Base-by-base conservation (phyloP, 2,113 vertebrate genomes). In the Labeo rohita region DNA sequence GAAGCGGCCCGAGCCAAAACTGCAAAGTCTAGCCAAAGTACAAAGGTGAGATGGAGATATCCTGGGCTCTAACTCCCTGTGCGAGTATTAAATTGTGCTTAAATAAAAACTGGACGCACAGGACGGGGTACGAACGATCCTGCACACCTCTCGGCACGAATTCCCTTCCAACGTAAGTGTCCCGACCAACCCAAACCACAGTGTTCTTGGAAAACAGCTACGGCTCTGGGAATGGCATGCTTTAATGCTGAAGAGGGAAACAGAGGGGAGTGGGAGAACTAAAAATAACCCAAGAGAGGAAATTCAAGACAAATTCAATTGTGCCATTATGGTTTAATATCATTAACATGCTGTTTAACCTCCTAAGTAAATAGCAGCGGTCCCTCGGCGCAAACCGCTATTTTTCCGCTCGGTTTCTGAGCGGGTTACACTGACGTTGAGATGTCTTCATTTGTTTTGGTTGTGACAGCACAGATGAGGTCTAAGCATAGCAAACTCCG, bases 271-370 rank as follows among this genome's bases (percentile, higher is more conserved):
- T 13, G 0, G 74, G 84, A 72, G 59, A 45, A 65, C 83, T 87
- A 73, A 89, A 90, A 92, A 89, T 85, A 59, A 87, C 63, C 82
- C 78, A 76, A 87, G 63, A 52, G 84, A 89, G 65, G 80, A 89
- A 63, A 15, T 68, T 34, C 8, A 49, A 80, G 81, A 82, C 80
- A 84, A 90, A 92, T 89, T 91, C 59, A 88, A 87, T 93, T 92
- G 52, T 78, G 50, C 23, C 56, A 23, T 15, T 36, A 77, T 12
- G 23, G 59, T 80, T 61, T 80, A 63, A 80, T 80, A 65, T 65
- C 78, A 49, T 61, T 63, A 80, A 49, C 43, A 65, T 23, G 43
- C 47, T 63, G 21, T 61, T 80, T 63, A 43, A 50, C 47, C 34
- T 43, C 18, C 52, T 39, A 78, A 66, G 39, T 59, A 81, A 66